Percentiles rank a stretch among this genome's conserved stretches.
Conservation (phyloP, 2,888 invertebrate species). For the Bombyx huttoni region DNA sequence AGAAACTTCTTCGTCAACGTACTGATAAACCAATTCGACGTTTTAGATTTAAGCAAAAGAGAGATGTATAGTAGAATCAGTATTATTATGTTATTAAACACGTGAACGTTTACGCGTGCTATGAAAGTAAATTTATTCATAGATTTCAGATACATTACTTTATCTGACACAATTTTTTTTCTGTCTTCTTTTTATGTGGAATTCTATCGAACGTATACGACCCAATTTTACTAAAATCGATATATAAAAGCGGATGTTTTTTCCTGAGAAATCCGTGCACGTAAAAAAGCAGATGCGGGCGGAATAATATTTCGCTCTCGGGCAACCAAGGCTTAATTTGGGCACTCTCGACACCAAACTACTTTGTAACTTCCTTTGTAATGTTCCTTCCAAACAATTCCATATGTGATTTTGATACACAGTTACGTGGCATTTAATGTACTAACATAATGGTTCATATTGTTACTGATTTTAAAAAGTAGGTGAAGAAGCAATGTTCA, state of each 20-base stretch:
- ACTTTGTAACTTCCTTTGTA: too few relatives aligned
- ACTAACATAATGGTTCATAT: too few relatives aligned
- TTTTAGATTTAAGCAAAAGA: background rate
- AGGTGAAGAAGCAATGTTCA: background rate
- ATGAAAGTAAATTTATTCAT: constrained; percentile 13
- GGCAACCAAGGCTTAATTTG: background rate
- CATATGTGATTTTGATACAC: too few relatives aligned
- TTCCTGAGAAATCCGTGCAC: constrained; percentile 32
- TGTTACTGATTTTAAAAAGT: too few relatives aligned
- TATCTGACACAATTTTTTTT: constrained; percentile 14
- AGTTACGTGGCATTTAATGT: too few relatives aligned
- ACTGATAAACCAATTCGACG: too few relatives aligned
- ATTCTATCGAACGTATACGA: constrained; percentile 26
- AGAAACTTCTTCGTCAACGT: background rate
- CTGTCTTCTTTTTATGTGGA: constrained; percentile 23
- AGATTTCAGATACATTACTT: constrained; percentile 10
- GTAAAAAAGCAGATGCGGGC: constrained; percentile 26
- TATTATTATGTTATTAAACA: background rate
- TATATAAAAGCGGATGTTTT: constrained; percentile 21
- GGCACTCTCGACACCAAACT: too few relatives aligned
- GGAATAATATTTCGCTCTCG: constrained; percentile 26
- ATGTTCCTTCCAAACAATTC: too few relatives aligned
- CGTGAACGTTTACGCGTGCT: background rate
- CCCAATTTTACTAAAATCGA: constrained; percentile 24
- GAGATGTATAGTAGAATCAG: background rate